A percentile compares a stretch with the other conserved stretches of the same genome.
These are phyloP conservation scores for Austrolebias charrua DNA, from an alignment of 2,797 vertebrate species.

Conservation along the genomic window DNA sequence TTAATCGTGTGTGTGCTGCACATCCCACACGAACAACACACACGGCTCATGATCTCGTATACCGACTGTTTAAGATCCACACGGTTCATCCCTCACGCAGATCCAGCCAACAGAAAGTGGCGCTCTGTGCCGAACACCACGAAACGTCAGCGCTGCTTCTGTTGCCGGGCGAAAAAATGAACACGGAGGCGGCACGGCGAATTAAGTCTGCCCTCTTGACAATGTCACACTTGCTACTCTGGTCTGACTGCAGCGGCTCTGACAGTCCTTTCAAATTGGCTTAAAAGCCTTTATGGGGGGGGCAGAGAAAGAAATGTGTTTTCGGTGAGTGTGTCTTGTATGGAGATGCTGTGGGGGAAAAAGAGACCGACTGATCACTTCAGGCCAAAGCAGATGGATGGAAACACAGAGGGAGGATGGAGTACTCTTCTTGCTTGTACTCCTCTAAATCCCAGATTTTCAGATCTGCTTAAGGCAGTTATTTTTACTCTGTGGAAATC, in stretches of 20 bases:
- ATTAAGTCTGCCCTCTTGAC: slow-evolving; percentile 73
- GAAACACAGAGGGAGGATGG: slow-evolving; percentile 29
- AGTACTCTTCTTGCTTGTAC: slow-evolving; percentile 16
- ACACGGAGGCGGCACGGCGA: slow-evolving; percentile 67
- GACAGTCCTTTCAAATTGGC: slow-evolving; percentile 64
- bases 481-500: slow-evolving; percentile 36
- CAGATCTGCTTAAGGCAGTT: slow-evolving; percentile 25
- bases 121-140: slow-evolving; percentile 46
- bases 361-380: slow-evolving; percentile 46
- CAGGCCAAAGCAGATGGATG: slow-evolving; percentile 43
- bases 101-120: slow-evolving; percentile 75
- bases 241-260: slow-evolving; percentile 66
- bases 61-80: slow-evolving; percentile 37
- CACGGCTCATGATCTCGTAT: slow-evolving; percentile 50
- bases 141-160: slow-evolving; percentile 68
- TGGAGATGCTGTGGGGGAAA: slow-evolving; percentile 19
- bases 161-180: slow-evolving; percentile 78
- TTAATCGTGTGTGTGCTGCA: slow-evolving; percentile 29
- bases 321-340: not conserved
- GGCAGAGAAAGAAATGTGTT: slow-evolving; percentile 18
- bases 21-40: slow-evolving; percentile 49
- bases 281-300: slow-evolving; percentile 60
- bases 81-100: slow-evolving; percentile 45
- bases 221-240: slow-evolving; percentile 68
- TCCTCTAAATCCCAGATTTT: slow-evolving; percentile 40